A percentile compares a stretch with the other conserved stretches of the same genome.
These are phyloP conservation scores for Heliconius cydno DNA, from an alignment of 2,888 invertebrate species.

Conservation along the genomic window DNA sequence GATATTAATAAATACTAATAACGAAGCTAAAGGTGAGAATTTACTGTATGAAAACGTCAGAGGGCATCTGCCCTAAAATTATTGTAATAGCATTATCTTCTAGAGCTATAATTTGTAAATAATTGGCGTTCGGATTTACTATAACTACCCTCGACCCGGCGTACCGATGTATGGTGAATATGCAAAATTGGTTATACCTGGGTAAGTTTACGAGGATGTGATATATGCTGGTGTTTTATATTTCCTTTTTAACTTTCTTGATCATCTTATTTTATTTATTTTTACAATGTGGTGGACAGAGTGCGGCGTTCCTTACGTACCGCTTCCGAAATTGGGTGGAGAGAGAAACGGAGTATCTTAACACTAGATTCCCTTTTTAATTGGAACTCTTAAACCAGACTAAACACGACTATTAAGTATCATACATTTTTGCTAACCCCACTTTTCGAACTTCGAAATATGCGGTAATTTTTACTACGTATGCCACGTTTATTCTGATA, in stretches of 20 bases:
- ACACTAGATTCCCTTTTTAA: too few species aligned
- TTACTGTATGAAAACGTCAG: slow-evolving; percentile 47
- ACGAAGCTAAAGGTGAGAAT: slow-evolving; percentile 46
- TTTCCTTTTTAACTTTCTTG: not conserved
- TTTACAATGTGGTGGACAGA: not conserved
- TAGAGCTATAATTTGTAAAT: slow-evolving; percentile 58
- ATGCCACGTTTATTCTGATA: not conserved
- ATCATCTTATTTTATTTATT: too few species aligned
- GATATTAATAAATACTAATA: slow-evolving; percentile 46
- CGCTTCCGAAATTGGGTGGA: too few species aligned
- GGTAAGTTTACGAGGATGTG: slow-evolving; percentile 14
- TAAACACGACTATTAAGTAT: too few species aligned
- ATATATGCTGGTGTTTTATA: not conserved
- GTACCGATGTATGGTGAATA: slow-evolving; percentile 46
- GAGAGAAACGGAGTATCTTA: too few species aligned
- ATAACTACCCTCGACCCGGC: slow-evolving; percentile 53
- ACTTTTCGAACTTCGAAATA: too few species aligned
- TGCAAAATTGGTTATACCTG: slow-evolving; percentile 46
- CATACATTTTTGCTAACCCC: too few species aligned
- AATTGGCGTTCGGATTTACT: slow-evolving; percentile 63
- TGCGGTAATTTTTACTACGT: too few species aligned
- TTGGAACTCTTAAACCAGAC: too few species aligned
- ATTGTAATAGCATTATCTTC: slow-evolving; percentile 49
- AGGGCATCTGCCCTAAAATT: slow-evolving; percentile 48
- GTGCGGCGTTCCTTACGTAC: too few species aligned